A percentile compares a stretch with the other conserved stretches of the same genome.
Conservation (phyloP, 1,140 invertebrate species). For the Periplaneta americana region DNA sequence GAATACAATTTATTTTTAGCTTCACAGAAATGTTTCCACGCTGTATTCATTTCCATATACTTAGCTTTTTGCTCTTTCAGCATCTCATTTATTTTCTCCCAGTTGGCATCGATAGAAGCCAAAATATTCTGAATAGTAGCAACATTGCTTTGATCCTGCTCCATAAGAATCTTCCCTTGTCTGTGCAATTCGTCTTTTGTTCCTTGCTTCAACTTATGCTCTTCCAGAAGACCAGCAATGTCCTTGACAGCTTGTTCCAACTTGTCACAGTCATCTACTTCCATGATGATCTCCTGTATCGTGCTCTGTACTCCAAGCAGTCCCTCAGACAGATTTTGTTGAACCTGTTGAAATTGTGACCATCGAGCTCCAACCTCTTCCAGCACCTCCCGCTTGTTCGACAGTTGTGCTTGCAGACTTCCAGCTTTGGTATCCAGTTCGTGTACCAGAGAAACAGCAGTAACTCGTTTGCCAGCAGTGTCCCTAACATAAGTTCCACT, state of each 20-base stretch:
- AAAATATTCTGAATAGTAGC: slow-evolving; percentile 72
- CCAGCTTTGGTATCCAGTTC: slow-evolving; percentile 64
- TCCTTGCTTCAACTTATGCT: slow-evolving; percentile 41
- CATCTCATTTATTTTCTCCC: slow-evolving; percentile 68
- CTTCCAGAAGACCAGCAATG: slow-evolving; percentile 41
- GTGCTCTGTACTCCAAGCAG: slow-evolving; percentile 24
- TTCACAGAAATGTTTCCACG: slow-evolving; percentile 70
- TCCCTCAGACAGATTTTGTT: slow-evolving; percentile 27
- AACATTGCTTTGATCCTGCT: slow-evolving; percentile 72
- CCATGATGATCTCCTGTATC: slow-evolving; percentile 24
- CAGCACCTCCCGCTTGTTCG: slow-evolving; percentile 55
- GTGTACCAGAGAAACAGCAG: slow-evolving; percentile 58
- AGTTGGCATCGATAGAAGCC: slow-evolving; percentile 67
- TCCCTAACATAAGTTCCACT: slow-evolving; percentile 52
- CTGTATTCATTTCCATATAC: slow-evolving; percentile 61
- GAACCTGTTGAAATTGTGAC: slow-evolving; percentile 30
- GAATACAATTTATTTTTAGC: slow-evolving; percentile 59
- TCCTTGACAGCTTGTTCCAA: slow-evolving; percentile 53
- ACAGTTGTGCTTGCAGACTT: slow-evolving; percentile 55
- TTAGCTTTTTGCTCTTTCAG: slow-evolving; percentile 59
- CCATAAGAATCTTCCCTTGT: slow-evolving; percentile 69
- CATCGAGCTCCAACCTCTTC: slow-evolving; percentile 43
- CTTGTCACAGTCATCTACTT: slow-evolving; percentile 40
- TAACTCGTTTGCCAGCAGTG: slow-evolving; percentile 58
- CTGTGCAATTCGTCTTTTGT: slow-evolving; percentile 55